These are phyloP conservation scores for Porphyrio hochstetteri DNA, from an alignment of 2,113 vertebrate genomes.

Conservation along the genomic window DNA sequence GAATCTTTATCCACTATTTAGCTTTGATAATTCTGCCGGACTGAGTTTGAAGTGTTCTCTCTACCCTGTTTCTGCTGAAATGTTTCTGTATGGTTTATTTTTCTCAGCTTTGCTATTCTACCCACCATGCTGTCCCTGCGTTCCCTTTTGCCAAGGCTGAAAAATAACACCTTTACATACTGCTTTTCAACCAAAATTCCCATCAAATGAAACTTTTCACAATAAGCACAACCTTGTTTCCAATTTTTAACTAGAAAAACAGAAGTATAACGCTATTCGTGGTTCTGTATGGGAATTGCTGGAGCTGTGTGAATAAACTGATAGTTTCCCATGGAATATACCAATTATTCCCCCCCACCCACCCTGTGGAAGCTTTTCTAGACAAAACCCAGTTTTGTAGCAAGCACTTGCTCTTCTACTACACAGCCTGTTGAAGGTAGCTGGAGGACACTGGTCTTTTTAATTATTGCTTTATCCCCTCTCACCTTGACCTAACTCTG, in stretches of 20 bases:
- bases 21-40: background rate
- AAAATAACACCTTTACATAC: background rate
- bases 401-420: background rate
- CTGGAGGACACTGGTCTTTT: background rate
- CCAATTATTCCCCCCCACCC: fast-evolving
- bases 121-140: background rate
- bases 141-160: background rate
- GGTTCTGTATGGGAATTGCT: background rate
- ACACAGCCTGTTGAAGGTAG: background rate
- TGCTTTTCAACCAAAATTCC: background rate
- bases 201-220: background rate
- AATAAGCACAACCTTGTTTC: background rate
- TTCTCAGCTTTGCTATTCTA: background rate
- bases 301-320: background rate
- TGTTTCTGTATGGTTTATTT: background rate
- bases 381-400: background rate
- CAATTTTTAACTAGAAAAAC: background rate
- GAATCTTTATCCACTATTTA: background rate
- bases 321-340: background rate
- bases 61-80: background rate
- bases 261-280: background rate
- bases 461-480: constrained; percentile 56
- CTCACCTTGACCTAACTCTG: constrained; percentile 64
- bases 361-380: background rate
- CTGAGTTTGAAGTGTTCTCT: background rate